phyloP scores from a whole-genome alignment of 2,113 vertebrate species.

The Phaethornis superciliosus region DNA sequence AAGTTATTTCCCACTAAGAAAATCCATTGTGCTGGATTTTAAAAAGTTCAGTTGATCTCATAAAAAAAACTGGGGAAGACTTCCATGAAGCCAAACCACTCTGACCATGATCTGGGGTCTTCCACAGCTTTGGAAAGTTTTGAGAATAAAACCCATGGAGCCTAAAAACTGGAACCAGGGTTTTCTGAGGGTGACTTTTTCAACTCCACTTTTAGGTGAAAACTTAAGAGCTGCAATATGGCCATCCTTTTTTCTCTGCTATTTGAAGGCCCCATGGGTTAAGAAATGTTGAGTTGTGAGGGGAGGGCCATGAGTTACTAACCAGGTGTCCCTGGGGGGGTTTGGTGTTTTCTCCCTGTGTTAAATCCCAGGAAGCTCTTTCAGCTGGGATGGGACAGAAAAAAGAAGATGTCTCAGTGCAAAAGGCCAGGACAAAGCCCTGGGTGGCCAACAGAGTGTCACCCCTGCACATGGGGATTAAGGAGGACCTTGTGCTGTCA shows the following conservation, averaged over 20 bases:
- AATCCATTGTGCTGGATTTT: neutral
- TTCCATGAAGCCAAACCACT: too few species aligned
- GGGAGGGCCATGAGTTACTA: neutral
- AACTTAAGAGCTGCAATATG: neutral
- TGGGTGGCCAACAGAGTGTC: neutral
- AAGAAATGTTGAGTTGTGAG: neutral
- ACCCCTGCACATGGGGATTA: neutral
- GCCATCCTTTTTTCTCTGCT: neutral
- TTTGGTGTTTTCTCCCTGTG: neutral
- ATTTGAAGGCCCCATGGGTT: neutral
- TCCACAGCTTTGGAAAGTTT: neutral
- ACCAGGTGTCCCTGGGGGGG: neutral
- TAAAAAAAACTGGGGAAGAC: too few species aligned
- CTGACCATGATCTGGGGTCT: neutral
- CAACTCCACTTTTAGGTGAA: neutral
- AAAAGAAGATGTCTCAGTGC: neutral
- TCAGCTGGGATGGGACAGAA: neutral
- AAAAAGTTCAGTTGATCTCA: too few species aligned
- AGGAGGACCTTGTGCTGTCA: neutral
- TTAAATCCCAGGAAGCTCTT: neutral
- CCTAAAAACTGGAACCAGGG: neutral
- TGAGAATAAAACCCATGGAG: neutral
- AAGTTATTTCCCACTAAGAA: neutral
- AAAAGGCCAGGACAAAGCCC: neutral
- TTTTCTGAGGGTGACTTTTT: neutral